Percentiles rank a stretch among this genome's conserved stretches.
These are phyloP conservation scores for Drosophila albomicans DNA, from an alignment of 1,140 invertebrate genomes.

Conservation along the genomic window DNA sequence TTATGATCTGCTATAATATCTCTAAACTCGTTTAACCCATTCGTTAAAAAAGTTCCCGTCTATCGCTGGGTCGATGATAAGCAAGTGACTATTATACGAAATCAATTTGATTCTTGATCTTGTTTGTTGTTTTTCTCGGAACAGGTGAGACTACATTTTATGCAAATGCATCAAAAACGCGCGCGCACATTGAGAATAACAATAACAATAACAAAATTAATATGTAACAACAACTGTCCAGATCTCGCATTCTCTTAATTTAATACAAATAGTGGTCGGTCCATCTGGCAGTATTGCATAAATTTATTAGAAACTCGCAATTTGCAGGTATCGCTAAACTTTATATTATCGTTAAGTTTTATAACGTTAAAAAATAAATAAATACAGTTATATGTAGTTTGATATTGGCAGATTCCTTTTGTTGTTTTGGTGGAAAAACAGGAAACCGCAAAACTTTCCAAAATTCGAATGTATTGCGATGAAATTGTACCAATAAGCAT, in stretches of 20 bases:
- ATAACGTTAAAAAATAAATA: not conserved
- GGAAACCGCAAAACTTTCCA: too few species aligned
- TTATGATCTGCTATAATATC: not conserved
- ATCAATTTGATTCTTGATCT: slow-evolving; percentile 39
- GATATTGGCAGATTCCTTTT: too few species aligned
- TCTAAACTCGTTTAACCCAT: slow-evolving; percentile 15
- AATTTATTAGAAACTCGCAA: slow-evolving; percentile 34
- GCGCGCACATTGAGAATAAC: slow-evolving; percentile 35
- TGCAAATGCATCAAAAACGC: slow-evolving; percentile 64
- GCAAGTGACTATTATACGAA: not conserved
- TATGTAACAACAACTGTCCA: slow-evolving; percentile 54
- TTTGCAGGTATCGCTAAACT: not conserved
- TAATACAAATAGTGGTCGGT: slow-evolving; percentile 31
- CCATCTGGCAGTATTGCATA: slow-evolving; percentile 20
- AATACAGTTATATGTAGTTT: not conserved
- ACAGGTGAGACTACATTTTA: slow-evolving; percentile 83
- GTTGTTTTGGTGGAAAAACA: too few species aligned
- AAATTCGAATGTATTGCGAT: too few species aligned
- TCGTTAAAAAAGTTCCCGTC: slow-evolving; percentile 21
- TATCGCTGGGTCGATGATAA: not conserved
- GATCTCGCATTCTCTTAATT: slow-evolving; percentile 23
- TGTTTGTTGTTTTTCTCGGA: slow-evolving; percentile 34
- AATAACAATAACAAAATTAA: slow-evolving; percentile 42
- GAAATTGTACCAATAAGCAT: too few species aligned
- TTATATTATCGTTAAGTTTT: not conserved